phyloP scores from a whole-genome alignment of 2,113 vertebrate species.

The Ceuthmochares aereus region DNA sequence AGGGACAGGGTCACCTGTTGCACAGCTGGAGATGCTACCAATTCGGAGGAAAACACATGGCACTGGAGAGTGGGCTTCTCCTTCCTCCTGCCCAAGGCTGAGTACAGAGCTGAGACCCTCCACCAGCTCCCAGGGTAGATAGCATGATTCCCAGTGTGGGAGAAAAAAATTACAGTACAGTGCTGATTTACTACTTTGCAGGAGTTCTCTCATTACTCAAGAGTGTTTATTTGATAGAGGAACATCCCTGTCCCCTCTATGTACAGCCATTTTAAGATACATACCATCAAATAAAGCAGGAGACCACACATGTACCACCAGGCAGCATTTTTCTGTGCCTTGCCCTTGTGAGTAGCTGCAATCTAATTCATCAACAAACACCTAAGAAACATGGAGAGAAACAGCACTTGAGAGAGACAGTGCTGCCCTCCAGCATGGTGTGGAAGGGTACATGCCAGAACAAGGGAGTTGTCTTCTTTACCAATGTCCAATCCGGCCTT shows the following conservation, averaged over 20 bases:
- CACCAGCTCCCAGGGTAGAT: neutral
- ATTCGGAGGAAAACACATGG: neutral
- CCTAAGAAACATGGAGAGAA: neutral
- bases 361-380: neutral
- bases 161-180: neutral
- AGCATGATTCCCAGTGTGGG: neutral
- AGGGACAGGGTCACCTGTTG: neutral
- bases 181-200: neutral
- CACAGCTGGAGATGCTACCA: neutral
- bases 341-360: neutral
- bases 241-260: neutral
- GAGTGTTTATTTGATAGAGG: neutral
- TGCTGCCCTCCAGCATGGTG: rapidly evolving
- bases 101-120: neutral
- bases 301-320: rapidly evolving
- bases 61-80: neutral
- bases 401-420: rapidly evolving
- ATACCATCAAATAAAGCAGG: neutral
- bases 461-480: conserved; percentile 86
- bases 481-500: conserved; percentile 87
- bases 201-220: neutral
- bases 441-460: conserved; percentile 77
- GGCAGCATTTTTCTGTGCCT: neutral
- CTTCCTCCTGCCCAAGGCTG: neutral
- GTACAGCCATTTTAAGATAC: neutral